Percentiles rank a stretch among this genome's conserved stretches.
These are phyloP conservation scores for Trachelus iudaicus DNA, from an alignment of 2,888 invertebrate genomes.

Conservation along the genomic window DNA sequence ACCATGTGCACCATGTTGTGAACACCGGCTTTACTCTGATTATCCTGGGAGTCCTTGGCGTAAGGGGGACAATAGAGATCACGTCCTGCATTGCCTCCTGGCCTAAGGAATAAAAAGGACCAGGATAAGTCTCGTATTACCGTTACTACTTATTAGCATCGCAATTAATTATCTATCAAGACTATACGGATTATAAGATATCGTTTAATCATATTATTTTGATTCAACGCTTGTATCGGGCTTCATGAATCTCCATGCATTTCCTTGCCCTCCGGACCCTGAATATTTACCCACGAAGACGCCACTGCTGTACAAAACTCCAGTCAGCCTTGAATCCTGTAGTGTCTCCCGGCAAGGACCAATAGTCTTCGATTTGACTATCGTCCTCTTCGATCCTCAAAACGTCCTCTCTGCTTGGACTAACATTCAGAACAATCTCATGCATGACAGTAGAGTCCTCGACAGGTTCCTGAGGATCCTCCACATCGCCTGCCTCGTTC, in stretches of 20 bases:
- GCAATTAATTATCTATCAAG: background rate
- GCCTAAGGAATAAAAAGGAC: constrained; percentile 44
- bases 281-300: constrained; percentile 70
- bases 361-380: constrained; percentile 56
- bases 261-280: background rate
- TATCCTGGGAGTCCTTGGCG: constrained; percentile 39
- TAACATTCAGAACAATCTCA: constrained; percentile 72
- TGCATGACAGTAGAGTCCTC: constrained; percentile 14
- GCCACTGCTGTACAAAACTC: constrained; percentile 82
- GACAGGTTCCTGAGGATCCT: background rate
- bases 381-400: constrained; percentile 62
- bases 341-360: constrained; percentile 65
- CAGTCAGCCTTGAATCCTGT: constrained; percentile 73
- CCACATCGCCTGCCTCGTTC: constrained; percentile 28
- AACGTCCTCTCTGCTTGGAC: constrained; percentile 63
- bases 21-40: constrained; percentile 51
- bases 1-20: constrained; percentile 67
- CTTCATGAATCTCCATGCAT: background rate
- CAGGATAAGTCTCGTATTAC: background rate
- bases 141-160: background rate
- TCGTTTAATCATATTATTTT: background rate
- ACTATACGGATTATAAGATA: background rate
- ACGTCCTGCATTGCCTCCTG: constrained; percentile 56
- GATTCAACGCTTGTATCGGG: background rate
- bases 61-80: constrained; percentile 59